These are phyloP conservation scores for Pantherophis vulpinus DNA, from an alignment of 2,797 vertebrate species.

Conservation along the genomic window DNA sequence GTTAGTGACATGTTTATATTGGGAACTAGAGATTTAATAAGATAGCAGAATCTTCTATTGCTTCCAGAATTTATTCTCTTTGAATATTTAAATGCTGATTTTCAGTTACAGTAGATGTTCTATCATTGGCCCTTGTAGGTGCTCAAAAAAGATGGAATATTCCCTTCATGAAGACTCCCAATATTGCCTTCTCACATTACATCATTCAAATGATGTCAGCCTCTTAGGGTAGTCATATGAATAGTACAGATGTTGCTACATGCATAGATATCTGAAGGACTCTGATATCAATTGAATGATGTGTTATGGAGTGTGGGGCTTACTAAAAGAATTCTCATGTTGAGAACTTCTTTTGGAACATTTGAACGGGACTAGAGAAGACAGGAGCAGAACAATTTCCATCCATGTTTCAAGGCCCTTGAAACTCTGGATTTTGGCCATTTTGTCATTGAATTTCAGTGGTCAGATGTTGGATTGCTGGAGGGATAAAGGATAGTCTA, in stretches of 20 bases:
- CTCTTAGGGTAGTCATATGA: not conserved
- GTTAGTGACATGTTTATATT: not conserved
- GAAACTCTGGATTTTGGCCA: not conserved
- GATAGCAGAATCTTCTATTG: not conserved
- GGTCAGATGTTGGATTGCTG: not conserved
- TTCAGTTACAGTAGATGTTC: not conserved
- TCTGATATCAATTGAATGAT: not conserved
- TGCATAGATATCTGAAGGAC: not conserved
- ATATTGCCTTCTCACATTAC: not conserved
- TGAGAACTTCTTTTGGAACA: not conserved
- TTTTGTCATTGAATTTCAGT: not conserved
- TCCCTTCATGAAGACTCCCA: not conserved
- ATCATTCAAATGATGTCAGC: not conserved
- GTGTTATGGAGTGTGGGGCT: not conserved
- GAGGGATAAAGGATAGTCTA: not conserved
- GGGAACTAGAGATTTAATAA: not conserved
- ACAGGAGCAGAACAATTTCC: not conserved
- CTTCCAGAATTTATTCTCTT: not conserved
- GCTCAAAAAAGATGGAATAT: not conserved
- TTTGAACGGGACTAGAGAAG: not conserved
- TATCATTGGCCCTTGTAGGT: not conserved
- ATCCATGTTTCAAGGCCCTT: not conserved
- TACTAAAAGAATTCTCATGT: not conserved
- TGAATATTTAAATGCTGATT: not conserved
- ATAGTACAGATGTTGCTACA: not conserved